Evolutionary conservation across 2,888 invertebrate species (phyloP), one percentile per base, ranked within the genome.

Genomic region (Toxonevra muliebris): DNA sequence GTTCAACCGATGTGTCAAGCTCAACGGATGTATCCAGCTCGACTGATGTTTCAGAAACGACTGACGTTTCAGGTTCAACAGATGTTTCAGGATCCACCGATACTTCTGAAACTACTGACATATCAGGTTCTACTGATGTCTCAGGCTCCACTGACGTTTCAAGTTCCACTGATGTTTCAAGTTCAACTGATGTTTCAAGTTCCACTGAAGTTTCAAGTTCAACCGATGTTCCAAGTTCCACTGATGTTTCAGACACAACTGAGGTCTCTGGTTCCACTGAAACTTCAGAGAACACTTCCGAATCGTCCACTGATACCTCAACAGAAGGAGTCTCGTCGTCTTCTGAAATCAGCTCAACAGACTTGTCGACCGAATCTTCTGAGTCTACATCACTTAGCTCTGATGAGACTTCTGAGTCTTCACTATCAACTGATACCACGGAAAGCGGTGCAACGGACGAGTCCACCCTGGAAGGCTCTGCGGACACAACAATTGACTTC

Each of bases 401-500:
- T n/a, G 48, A 43, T n/a, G 59, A 60, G 45, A 52, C 40, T 12
- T n/a, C 53, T 15, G 61, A 53, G 11, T 40, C n/a, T 0, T 30
- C 30, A 30, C 10, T 12, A 17, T 45, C 48, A 8, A 65, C 65
- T 10, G 57, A 61, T 10, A 20, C 65, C 15, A 59, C 65, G 12
- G 61, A 55, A 20, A 68, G 63, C 41, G 62, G 58, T 17, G n/a
- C 43, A 2, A 52, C 65, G 19, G 52, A 52, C 8, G 61, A 61
- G 8, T 50, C 59, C 5, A 65, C 65, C 7, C 2, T 65, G 19
- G 73, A 74, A 10, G 71, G 69, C 40, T 78, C 81, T 0, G 75
- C 75, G 0, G 79, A 73, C 0, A 76, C 74, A 30, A 74, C 79
- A 0, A 73, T 74, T 42, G 85, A 84, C 73, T 83, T 84, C 65